phyloP scores from a whole-genome alignment of 2,888 invertebrate genomes.

The Harpalus rufipes region DNA sequence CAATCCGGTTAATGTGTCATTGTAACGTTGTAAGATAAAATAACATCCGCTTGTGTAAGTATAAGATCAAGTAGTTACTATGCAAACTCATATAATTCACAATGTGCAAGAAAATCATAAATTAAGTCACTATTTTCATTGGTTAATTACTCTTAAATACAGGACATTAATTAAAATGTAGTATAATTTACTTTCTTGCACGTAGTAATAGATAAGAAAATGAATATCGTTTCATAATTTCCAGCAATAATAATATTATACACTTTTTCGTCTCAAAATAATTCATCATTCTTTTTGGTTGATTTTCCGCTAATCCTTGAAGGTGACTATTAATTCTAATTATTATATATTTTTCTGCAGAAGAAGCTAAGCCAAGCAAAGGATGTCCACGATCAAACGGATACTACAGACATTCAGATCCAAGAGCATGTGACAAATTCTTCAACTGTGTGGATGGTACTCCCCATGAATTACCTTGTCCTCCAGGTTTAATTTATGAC shows the following conservation, averaged over 20 bases:
- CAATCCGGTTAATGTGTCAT: conserved; percentile 33
- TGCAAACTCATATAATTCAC: neutral
- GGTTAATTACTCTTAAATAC: neutral
- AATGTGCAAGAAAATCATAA: neutral
- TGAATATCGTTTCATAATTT: neutral
- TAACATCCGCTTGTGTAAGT: neutral
- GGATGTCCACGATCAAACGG: conserved; percentile 89
- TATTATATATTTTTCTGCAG: conserved; percentile 75
- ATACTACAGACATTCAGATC: conserved; percentile 87
- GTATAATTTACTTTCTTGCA: neutral
- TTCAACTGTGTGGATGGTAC: conserved; percentile 88
- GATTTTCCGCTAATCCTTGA: no score
- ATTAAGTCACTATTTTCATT: neutral
- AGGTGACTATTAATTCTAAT: no score
- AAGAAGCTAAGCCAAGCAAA: conserved; percentile 85
- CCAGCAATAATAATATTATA: neutral
- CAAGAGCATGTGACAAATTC: conserved; percentile 87
- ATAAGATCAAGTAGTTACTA: neutral
- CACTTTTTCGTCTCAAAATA: neutral
- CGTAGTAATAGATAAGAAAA: neutral
- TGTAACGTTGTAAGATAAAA: conserved; percentile 3
- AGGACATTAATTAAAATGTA: neutral
- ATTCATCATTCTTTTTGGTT: no score
- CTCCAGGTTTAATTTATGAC: conserved; percentile 88
- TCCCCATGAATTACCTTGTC: conserved; percentile 84